Evolutionary conservation across 2,113 vertebrate genomes (phyloP).

Genomic region (Corythoichthys intestinalis): DNA sequence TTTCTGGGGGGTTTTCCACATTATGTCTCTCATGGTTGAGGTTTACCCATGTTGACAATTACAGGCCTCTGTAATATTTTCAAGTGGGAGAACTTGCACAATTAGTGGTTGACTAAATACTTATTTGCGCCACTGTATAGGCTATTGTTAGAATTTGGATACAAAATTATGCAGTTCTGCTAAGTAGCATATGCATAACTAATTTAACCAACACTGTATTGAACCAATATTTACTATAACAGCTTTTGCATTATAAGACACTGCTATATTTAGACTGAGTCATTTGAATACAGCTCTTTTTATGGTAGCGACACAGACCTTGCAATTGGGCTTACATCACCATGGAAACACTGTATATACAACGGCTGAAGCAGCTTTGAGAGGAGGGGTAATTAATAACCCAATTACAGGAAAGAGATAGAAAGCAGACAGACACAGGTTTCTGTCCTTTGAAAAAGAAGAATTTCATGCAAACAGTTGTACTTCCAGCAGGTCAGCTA

Average conservation of each 20-base stretch:
- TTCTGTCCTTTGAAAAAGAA: constrained; percentile 69
- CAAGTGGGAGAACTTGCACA: no score
- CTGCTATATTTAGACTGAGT: constrained; percentile 64
- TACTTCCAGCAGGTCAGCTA: constrained; percentile 70
- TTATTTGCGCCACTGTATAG: not conserved
- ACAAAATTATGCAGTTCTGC: not conserved
- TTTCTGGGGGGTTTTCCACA: no score
- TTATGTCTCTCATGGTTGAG: no score
- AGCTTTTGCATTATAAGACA: constrained; percentile 54
- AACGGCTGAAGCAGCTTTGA: constrained; percentile 68
- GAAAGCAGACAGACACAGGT: constrained; percentile 62
- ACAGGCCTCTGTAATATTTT: no score
- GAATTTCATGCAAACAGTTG: constrained; percentile 71
- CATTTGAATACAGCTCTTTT: constrained; percentile 87
- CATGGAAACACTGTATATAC: constrained; percentile 85
- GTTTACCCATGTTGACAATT: no score
- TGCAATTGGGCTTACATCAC: constrained; percentile 85
- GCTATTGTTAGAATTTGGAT: not conserved
- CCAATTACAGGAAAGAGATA: constrained; percentile 73
- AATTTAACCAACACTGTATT: not conserved
- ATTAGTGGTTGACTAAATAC: not conserved
- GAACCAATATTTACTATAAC: constrained; percentile 40
- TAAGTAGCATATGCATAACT: no score
- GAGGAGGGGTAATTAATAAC: constrained; percentile 84
- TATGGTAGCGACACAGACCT: constrained; percentile 84